Conservation (phyloP, 2,113 vertebrate genomes). For the Pygoscelis adeliae region DNA sequence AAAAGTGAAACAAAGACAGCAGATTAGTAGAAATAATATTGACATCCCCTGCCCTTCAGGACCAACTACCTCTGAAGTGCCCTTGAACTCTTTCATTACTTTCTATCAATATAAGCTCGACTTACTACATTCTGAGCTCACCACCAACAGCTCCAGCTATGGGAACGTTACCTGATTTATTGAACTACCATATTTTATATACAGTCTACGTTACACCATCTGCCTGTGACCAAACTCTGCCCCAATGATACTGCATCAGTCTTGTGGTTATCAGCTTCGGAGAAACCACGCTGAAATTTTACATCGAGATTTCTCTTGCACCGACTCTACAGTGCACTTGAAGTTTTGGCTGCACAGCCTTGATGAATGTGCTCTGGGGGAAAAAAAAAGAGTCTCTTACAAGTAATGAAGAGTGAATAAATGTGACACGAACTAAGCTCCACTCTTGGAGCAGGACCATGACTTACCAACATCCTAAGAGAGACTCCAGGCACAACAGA, state of each 20-base stretch:
- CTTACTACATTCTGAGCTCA: neutral
- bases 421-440: neutral
- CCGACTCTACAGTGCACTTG: neutral
- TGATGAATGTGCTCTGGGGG: neutral
- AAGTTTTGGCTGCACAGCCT: neutral
- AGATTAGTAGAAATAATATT: neutral
- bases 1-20: neutral
- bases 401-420: neutral
- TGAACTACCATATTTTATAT: neutral
- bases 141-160: neutral
- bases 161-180: neutral
- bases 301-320: neutral
- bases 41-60: neutral
- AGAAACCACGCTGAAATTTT: neutral
- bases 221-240: neutral
- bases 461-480: neutral
- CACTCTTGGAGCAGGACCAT: neutral
- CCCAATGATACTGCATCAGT: neutral
- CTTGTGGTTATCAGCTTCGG: neutral
- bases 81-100: neutral
- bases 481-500: neutral
- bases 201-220: neutral
- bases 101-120: neutral
- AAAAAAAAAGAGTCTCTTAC: neutral
- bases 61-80: neutral